Percentiles rank a stretch among this genome's conserved stretches.
phyloP scores from a whole-genome alignment of 2,113 vertebrate species.

The Pipra filicauda region DNA sequence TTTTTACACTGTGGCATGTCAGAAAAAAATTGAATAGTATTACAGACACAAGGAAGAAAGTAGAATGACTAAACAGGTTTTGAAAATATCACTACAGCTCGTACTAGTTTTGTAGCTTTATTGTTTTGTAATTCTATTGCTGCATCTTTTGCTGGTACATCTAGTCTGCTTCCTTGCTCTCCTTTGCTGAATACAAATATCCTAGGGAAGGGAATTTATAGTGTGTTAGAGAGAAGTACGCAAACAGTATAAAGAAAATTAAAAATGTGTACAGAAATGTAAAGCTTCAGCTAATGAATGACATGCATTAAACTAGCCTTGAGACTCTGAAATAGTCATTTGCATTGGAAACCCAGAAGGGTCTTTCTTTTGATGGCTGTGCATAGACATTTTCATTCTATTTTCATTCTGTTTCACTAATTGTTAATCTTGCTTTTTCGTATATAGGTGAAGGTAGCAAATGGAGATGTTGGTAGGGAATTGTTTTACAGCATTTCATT shows the following conservation, averaged over 20 bases:
- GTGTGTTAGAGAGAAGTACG: background rate
- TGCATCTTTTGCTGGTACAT: background rate
- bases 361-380: background rate
- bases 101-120: background rate
- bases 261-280: background rate
- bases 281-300: background rate
- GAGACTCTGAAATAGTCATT: background rate
- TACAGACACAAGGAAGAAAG: background rate
- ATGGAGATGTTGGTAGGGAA: background rate
- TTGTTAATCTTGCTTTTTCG: background rate
- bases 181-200: background rate
- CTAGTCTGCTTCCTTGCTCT: background rate
- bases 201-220: background rate
- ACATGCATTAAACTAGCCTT: background rate
- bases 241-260: background rate
- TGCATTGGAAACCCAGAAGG: background rate
- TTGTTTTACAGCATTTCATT: background rate
- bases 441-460: background rate
- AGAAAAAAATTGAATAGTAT: background rate
- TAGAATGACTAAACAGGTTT: background rate
- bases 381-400: background rate
- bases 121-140: background rate
- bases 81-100: background rate
- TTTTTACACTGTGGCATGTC: background rate
- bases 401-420: background rate